These are phyloP conservation scores for Manis javanica DNA, from an alignment of 2,797 vertebrate species.

Conservation along the genomic window DNA sequence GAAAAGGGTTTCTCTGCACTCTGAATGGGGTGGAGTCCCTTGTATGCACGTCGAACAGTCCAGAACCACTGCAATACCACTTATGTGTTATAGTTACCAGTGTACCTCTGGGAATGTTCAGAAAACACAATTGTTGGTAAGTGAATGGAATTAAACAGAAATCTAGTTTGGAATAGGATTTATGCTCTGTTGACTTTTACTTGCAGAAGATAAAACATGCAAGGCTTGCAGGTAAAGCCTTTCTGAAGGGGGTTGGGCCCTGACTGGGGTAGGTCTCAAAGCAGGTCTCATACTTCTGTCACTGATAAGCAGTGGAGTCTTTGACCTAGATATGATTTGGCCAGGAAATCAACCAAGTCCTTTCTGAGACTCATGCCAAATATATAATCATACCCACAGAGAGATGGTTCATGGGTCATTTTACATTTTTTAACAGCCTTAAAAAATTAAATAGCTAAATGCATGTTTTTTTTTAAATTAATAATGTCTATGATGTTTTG, in stretches of 20 bases:
- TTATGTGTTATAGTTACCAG: background rate
- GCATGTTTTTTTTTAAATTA: background rate
- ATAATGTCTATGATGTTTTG: background rate
- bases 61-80: background rate
- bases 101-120: background rate
- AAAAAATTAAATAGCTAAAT: background rate
- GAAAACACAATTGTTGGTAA: background rate
- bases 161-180: background rate
- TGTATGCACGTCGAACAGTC: background rate
- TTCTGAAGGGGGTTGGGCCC: background rate
- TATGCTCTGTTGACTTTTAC: background rate
- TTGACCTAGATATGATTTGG: background rate
- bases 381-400: background rate
- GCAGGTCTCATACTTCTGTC: background rate
- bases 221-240: background rate
- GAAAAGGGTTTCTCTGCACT: background rate
- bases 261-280: background rate
- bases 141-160: background rate
- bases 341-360: background rate
- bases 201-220: background rate
- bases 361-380: background rate
- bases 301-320: background rate
- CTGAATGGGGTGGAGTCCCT: background rate
- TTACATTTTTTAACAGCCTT: slow-evolving; percentile 21
- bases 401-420: background rate